Conservation (phyloP, 2,888 invertebrate genomes). For the Cancer borealis region DNA sequence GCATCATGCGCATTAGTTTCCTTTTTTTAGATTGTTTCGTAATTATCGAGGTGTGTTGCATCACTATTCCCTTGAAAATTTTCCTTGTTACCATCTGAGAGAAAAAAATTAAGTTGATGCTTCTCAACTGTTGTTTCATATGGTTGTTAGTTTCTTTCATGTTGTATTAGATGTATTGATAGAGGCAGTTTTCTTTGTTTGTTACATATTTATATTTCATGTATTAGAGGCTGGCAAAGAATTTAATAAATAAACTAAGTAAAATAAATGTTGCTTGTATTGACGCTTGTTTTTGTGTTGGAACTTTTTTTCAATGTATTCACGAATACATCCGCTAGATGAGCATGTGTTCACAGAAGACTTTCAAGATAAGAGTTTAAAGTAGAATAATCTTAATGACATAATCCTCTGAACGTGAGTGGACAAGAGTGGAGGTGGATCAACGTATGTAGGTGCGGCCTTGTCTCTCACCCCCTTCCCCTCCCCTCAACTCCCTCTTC, state of each 20-base stretch:
- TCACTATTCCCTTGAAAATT: background rate
- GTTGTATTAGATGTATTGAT: background rate
- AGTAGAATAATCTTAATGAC: background rate
- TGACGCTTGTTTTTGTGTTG: background rate
- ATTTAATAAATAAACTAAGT: background rate
- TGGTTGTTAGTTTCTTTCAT: background rate
- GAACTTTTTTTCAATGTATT: background rate
- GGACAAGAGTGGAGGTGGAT: background rate
- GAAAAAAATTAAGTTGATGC: background rate
- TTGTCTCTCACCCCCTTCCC: background rate
- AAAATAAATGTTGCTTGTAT: background rate
- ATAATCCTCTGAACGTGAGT: background rate
- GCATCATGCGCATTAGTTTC: background rate
- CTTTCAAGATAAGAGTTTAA: background rate
- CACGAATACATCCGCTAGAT: background rate
- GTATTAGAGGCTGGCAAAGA: background rate
- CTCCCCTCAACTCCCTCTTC: no score
- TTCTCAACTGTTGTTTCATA: background rate
- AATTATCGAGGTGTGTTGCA: background rate
- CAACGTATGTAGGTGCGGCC: background rate
- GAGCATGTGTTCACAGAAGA: background rate
- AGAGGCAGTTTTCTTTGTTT: no score
- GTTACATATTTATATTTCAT: no score
- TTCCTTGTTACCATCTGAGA: background rate
- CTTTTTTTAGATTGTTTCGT: background rate